A percentile compares a stretch with the other conserved stretches of the same genome.
phyloP scores from a whole-genome alignment of 2,113 vertebrate species.

The Otolemur garnettii region DNA sequence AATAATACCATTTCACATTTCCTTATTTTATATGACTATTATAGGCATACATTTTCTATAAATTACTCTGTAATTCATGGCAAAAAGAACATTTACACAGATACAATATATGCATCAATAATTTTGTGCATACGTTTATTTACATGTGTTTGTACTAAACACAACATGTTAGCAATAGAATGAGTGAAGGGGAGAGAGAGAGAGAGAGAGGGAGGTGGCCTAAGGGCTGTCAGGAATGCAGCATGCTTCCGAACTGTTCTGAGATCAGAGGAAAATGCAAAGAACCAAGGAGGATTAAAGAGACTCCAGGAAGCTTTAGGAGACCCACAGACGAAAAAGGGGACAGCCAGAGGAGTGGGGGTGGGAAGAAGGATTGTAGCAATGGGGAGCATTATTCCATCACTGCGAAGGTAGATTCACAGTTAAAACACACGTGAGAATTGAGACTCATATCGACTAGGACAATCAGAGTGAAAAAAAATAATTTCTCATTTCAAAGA shows the following conservation, averaged over 20 bases:
- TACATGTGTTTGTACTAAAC: slow-evolving; percentile 20
- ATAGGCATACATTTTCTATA: not conserved
- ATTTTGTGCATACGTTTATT: slow-evolving; percentile 24
- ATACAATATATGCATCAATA: not conserved
- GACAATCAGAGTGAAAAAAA: slow-evolving; percentile 68
- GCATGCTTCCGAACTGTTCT: slow-evolving; percentile 38
- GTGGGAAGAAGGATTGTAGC: not conserved
- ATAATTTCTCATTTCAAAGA: slow-evolving; percentile 59
- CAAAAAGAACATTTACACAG: not conserved
- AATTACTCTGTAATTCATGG: slow-evolving; percentile 44
- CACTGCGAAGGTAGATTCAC: not conserved
- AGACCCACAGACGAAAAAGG: slow-evolving; percentile 55
- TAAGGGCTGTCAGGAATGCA: slow-evolving; percentile 59
- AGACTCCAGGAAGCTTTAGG: slow-evolving; percentile 74
- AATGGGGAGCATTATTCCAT: not conserved
- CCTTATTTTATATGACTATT: not conserved
- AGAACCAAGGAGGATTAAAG: slow-evolving; percentile 75
- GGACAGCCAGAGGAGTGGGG: not conserved
- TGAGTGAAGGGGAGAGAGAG: slow-evolving; percentile 38
- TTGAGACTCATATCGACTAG: slow-evolving; percentile 49
- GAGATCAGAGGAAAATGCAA: slow-evolving; percentile 77
- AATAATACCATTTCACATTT: not conserved
- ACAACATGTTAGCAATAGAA: not conserved
- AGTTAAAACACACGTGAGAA: not conserved
- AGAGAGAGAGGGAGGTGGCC: slow-evolving; percentile 65